phyloP scores from a whole-genome alignment of 1,140 invertebrate genomes.

The Orchestia grillus region DNA sequence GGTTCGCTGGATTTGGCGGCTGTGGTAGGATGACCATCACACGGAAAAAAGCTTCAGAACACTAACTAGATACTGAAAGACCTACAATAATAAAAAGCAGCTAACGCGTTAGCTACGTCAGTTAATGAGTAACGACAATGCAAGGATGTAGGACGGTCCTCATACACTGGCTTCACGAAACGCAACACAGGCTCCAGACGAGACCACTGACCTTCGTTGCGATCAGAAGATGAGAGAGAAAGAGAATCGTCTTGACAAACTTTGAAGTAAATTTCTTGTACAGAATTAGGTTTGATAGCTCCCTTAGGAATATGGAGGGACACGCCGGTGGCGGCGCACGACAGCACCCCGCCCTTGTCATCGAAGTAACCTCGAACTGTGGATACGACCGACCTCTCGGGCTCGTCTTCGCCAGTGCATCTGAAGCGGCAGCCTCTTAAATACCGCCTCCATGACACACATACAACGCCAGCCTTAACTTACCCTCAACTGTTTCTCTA shows the following conservation, averaged over 20 bases:
- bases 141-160: background rate
- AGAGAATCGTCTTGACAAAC: slow-evolving; percentile 79
- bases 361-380: slow-evolving; percentile 81
- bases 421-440: slow-evolving; percentile 21
- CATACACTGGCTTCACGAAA: slow-evolving; percentile 13
- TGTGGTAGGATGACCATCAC: background rate
- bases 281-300: slow-evolving; percentile 83
- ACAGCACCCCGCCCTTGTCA: slow-evolving; percentile 83
- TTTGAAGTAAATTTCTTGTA: slow-evolving; percentile 95
- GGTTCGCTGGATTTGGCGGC: slow-evolving; percentile 3
- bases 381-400: slow-evolving; percentile 71
- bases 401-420: slow-evolving; percentile 54
- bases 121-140: background rate
- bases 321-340: slow-evolving; percentile 90
- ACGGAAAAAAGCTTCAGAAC: background rate
- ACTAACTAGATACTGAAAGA: background rate
- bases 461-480: background rate
- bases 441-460: background rate
- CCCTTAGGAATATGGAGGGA: slow-evolving; percentile 88
- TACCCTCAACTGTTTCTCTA: too few species aligned
- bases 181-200: slow-evolving; percentile 24
- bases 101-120: background rate
- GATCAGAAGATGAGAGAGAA: slow-evolving; percentile 75
- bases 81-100: background rate
- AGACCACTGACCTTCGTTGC: slow-evolving; percentile 80